Evolutionary conservation across 1,140 invertebrate genomes (phyloP).

Genomic region (Neodiprion virginianus): DNA sequence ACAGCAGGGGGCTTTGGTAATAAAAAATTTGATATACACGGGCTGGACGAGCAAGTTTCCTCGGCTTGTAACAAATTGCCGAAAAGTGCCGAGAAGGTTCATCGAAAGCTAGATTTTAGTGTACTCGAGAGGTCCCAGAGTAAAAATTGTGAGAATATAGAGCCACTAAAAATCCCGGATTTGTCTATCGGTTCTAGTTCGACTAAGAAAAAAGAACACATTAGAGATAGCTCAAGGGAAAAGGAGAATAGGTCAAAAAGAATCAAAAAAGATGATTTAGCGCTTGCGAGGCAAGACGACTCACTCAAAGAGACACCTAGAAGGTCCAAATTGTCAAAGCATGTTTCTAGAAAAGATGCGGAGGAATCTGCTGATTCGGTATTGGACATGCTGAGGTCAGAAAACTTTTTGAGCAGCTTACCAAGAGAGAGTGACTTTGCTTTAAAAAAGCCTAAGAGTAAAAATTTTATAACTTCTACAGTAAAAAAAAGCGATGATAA

Average conservation of each 20-base stretch:
- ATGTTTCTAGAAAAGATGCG: slow-evolving; percentile 46
- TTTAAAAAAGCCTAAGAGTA: slow-evolving; percentile 45
- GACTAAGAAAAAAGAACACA: slow-evolving; percentile 52
- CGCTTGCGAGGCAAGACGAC: slow-evolving; percentile 40
- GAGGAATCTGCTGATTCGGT: slow-evolving; percentile 32
- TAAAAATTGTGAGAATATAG: slow-evolving; percentile 49
- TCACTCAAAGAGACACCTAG: slow-evolving; percentile 33
- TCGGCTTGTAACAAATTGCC: slow-evolving; percentile 42
- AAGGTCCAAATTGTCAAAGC: slow-evolving; percentile 44
- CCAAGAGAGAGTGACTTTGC: slow-evolving; percentile 41
- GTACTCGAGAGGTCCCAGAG: slow-evolving; percentile 46
- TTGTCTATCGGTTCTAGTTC: slow-evolving; percentile 47
- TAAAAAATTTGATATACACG: slow-evolving; percentile 34
- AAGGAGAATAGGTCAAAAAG: slow-evolving; percentile 57
- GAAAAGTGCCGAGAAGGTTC: slow-evolving; percentile 47
- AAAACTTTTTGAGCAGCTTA: slow-evolving; percentile 34
- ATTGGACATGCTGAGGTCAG: slow-evolving; percentile 43
- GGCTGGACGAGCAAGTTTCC: slow-evolving; percentile 30
- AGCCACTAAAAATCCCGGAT: slow-evolving; percentile 53
- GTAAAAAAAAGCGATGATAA: slow-evolving; percentile 50
- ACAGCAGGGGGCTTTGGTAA: slow-evolving; percentile 18
- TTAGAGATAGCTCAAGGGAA: slow-evolving; percentile 53
- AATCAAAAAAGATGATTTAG: slow-evolving; percentile 51
- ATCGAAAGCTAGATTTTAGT: slow-evolving; percentile 55
- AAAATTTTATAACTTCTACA: slow-evolving; percentile 43